Base-by-base conservation (phyloP, 2,888 invertebrate genomes). In the Eilema sororculum region DNA sequence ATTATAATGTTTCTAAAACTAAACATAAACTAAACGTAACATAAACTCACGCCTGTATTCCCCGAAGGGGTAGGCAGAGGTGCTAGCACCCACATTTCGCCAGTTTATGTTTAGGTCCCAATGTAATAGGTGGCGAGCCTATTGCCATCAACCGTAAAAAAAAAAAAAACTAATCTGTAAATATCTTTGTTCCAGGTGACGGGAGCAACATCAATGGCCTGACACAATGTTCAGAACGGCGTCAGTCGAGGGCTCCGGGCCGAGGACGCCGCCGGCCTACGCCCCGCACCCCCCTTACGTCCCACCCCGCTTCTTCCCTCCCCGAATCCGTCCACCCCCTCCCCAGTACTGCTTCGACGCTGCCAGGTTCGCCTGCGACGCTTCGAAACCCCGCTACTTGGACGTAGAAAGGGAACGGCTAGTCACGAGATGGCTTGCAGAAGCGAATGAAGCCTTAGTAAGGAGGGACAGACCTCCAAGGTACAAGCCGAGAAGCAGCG, bases 331-430 rank as follows among this genome's bases (percentile, higher is more conserved):
- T 22, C 94, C 94, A 3, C 95, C 95, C 13, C 95, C 95, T 16
- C 95, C 95, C 2, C 95, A 95, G 65, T 95, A 95, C 89, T 95
- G 95, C 87, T 95, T 95, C 86, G 95, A 95, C 80, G 95, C 95
- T 30, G 95, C 95, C 2, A 92, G 95, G 73, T 95, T 95, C 89
- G 95, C 95, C 76, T 93, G 94, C 83, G 95, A 95, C 77, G 95
- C 95, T 24, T 95, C 94, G 33, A 95, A 95, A 75, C 95, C 95
- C 0, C 80, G 95, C 66, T 95, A 95, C 84, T 82, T 95, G 46
- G 95, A 95, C 72, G 95, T 95, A 3, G 95, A 95, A 81, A 79
- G 95, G 33, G 95, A 95, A 74, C 84, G 95, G 63, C 86, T 95
- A 24, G 95, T 95, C 13, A 95, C 95, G 0, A 77, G 95, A 86